These are phyloP conservation scores for Leptothorax acervorum DNA, from an alignment of 2,888 invertebrate species.

Conservation along the genomic window DNA sequence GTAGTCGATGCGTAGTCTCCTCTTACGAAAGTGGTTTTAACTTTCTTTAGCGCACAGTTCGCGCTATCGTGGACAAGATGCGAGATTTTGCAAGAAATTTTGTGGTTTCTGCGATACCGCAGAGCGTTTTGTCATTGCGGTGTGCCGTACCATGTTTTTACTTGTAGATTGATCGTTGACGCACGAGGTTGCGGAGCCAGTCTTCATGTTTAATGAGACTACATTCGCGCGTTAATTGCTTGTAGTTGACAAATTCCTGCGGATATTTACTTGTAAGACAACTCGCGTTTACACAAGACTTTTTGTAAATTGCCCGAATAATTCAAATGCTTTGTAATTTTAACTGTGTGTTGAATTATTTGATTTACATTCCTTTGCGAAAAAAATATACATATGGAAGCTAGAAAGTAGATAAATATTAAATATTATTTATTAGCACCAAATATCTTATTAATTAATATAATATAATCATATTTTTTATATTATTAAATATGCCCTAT, in stretches of 20 bases:
- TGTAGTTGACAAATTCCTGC: constrained; percentile 3
- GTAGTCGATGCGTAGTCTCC: neutral
- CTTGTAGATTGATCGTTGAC: constrained; percentile 12
- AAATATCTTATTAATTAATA: neutral
- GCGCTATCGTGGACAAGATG: neutral
- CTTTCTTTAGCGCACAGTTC: constrained; percentile 10
- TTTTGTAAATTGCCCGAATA: neutral
- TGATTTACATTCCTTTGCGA: neutral
- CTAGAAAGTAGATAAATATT: neutral
- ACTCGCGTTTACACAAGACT: neutral
- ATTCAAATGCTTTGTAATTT: neutral
- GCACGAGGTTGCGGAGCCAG: neutral
- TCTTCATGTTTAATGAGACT: constrained; percentile 36
- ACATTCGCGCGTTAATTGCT: constrained; percentile 15
- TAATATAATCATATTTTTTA: neutral
- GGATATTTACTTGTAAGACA: constrained; percentile 1
- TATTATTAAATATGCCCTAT: neutral
- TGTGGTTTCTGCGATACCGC: neutral
- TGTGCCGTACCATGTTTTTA: constrained; percentile 11
- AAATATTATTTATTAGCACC: neutral
- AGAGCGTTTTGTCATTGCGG: neutral
- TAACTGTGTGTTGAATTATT: neutral
- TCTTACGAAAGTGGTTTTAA: neutral
- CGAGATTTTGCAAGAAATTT: constrained; percentile 25
- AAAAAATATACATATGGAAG: neutral